phyloP scores from a whole-genome alignment of 2,797 vertebrate species.

The Pipistrellus pipistrellus region DNA sequence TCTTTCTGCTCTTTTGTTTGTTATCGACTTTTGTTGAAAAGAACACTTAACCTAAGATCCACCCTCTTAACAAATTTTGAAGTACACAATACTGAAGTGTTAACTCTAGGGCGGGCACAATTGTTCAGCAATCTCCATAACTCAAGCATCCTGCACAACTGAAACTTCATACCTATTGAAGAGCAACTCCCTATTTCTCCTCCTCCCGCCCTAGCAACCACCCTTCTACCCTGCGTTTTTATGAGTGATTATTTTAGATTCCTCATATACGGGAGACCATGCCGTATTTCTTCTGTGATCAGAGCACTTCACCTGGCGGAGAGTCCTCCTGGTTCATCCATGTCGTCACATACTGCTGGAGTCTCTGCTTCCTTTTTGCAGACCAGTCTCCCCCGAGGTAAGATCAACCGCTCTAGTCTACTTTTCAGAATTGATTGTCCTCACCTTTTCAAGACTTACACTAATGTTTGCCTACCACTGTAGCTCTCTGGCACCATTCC shows the following conservation, averaged over 20 bases:
- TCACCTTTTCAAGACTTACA: neutral
- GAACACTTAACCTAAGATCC: neutral
- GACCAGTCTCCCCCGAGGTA: neutral
- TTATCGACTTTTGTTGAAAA: neutral
- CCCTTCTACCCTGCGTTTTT: neutral
- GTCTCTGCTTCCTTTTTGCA: neutral
- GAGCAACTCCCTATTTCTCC: neutral
- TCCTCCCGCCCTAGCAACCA: neutral
- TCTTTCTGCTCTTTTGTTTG: neutral
- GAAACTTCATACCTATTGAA: neutral
- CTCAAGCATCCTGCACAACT: neutral
- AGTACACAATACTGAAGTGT: neutral
- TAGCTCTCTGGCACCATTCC: neutral
- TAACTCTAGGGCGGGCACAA: rapidly evolving
- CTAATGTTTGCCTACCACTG: neutral
- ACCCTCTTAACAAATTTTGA: neutral
- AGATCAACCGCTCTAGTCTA: rapidly evolving
- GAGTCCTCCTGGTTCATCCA: rapidly evolving
- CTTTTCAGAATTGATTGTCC: neutral
- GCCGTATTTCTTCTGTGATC: neutral
- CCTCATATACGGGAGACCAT: neutral
- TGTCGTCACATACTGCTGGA: neutral
- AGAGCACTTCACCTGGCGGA: neutral
- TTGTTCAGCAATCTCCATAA: neutral
- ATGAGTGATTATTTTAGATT: neutral